These are phyloP conservation scores for Scaptodrosophila latifasciaeformis DNA, from an alignment of 2,888 invertebrate species.

Conservation along the genomic window DNA sequence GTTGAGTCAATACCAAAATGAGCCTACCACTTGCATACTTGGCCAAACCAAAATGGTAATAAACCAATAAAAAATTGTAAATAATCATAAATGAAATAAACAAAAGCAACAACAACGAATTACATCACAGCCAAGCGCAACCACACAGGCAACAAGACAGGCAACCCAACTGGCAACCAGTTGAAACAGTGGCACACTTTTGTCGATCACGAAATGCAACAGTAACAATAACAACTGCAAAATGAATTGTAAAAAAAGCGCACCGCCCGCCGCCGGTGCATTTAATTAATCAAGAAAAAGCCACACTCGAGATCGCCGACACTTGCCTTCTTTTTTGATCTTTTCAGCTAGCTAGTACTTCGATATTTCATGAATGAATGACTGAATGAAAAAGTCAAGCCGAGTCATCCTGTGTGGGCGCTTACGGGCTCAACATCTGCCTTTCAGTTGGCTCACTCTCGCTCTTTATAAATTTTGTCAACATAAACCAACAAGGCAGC, in stretches of 20 bases:
- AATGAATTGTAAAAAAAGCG: slow-evolving; percentile 27
- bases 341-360: slow-evolving; percentile 52
- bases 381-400: not conserved
- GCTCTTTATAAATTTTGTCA: too few species aligned
- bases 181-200: slow-evolving; percentile 54
- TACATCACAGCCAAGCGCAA: slow-evolving; percentile 48
- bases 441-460: slow-evolving; percentile 24
- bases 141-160: slow-evolving; percentile 12
- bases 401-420: slow-evolving; percentile 2
- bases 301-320: slow-evolving; percentile 7
- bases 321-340: slow-evolving; percentile 30
- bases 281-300: slow-evolving; percentile 62
- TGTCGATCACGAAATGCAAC: slow-evolving; percentile 22
- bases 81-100: slow-evolving; percentile 33
- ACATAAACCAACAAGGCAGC: not conserved
- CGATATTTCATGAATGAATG: slow-evolving; percentile 29
- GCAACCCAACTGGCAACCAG: slow-evolving; percentile 22
- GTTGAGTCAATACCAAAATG: slow-evolving; percentile 1
- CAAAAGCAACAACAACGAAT: slow-evolving; percentile 27
- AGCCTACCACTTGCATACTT: slow-evolving; percentile 15
- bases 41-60: slow-evolving; percentile 47
- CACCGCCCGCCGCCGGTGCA: slow-evolving; percentile 38
- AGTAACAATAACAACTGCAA: slow-evolving; percentile 7
- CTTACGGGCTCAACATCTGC: slow-evolving; percentile 33
- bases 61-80: slow-evolving; percentile 48